A percentile compares a stretch with the other conserved stretches of the same genome.
These are phyloP conservation scores for Thysanoteuthis rhombus DNA, from an alignment of 2,888 invertebrate species.

Conservation along the genomic window DNA sequence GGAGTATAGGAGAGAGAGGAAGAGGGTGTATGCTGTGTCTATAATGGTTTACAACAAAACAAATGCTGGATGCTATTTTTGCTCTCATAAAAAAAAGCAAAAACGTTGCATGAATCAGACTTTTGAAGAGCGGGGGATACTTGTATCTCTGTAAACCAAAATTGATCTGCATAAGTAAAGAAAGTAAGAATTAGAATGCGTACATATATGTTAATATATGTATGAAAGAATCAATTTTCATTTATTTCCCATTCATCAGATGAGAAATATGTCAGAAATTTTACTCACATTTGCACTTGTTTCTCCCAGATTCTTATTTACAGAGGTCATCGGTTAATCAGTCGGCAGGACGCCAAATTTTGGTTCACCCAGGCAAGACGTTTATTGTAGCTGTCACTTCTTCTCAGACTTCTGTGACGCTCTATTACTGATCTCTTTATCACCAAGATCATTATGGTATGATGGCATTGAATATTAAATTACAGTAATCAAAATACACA, in stretches of 20 bases:
- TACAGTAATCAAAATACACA: neutral
- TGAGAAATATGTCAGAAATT: neutral
- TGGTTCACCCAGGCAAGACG: slow-evolving; percentile 28
- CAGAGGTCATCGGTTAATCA: slow-evolving; percentile 24
- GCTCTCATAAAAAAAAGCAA: too few relatives aligned
- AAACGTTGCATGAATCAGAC: too few relatives aligned
- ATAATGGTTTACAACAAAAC: too few relatives aligned
- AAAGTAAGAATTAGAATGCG: neutral
- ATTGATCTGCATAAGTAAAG: neutral
- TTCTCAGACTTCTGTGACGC: neutral
- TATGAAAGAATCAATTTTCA: neutral
- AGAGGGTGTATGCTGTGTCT: too few relatives aligned
- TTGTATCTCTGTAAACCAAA: neutral
- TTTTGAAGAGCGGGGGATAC: too few relatives aligned
- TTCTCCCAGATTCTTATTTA: slow-evolving; percentile 31
- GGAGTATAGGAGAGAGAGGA: too few relatives aligned
- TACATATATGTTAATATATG: neutral
- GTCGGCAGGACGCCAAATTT: slow-evolving; percentile 19
- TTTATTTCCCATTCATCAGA: neutral
- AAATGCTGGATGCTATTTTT: too few relatives aligned
- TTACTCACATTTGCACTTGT: slow-evolving; percentile 25
- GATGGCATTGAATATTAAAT: neutral
- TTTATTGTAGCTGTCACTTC: slow-evolving; percentile 31
- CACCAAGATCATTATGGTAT: slow-evolving; percentile 25
- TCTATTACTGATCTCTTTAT: neutral